Evolutionary conservation across 2,113 vertebrate species (phyloP).

Genomic region (Chauna torquata): DNA sequence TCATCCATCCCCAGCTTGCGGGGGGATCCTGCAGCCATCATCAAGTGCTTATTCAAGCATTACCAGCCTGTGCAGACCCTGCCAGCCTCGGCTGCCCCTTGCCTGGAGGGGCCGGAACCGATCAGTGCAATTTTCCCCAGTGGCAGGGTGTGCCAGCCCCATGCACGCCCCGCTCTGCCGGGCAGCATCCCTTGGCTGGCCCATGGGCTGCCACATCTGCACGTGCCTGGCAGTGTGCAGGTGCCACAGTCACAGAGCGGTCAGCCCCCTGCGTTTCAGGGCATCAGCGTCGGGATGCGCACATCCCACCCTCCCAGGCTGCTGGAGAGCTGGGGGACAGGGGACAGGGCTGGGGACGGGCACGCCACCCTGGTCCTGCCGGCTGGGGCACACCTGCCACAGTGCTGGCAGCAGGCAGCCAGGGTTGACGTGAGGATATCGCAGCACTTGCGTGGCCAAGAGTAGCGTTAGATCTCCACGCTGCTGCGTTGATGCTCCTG

Average conservation of each 20-base stretch:
- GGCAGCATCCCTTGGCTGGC: neutral
- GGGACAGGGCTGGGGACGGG: neutral
- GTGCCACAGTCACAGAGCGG: neutral
- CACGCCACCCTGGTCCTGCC: neutral
- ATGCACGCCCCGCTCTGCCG: neutral
- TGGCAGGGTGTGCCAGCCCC: rapidly evolving
- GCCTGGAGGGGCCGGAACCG: neutral
- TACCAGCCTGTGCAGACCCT: neutral
- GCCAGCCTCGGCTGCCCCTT: neutral
- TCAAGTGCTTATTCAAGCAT: neutral
- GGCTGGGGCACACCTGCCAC: neutral
- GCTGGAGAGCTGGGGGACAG: neutral
- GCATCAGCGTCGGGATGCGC: rapidly evolving
- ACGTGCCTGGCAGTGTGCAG: rapidly evolving
- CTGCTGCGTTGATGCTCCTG: slow-evolving; percentile 51
- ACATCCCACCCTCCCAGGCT: neutral
- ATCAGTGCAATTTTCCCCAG: neutral
- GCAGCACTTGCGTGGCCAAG: neutral
- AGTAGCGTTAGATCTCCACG: slow-evolving; percentile 64
- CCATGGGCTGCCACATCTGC: rapidly evolving
- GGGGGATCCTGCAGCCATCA: neutral
- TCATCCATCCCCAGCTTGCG: neutral
- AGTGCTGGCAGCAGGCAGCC: neutral
- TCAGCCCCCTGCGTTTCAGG: neutral
- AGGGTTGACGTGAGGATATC: neutral